Evolutionary conservation across 1,140 invertebrate genomes (phyloP).

Genomic region (Cyclargus thomasi): DNA sequence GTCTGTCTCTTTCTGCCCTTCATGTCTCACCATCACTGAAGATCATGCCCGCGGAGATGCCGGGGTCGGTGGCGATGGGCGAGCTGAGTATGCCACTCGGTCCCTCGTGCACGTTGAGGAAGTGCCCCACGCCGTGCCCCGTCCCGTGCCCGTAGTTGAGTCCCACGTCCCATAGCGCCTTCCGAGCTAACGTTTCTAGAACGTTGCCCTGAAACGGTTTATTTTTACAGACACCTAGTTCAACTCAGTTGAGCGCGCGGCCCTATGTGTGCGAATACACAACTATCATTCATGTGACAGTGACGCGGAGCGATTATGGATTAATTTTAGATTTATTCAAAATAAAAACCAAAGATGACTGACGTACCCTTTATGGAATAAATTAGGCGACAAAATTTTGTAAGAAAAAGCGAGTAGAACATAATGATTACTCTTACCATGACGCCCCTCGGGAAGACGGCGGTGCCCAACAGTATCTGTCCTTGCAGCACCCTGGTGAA

Average conservation of each 20-base stretch:
- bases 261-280: too few species aligned
- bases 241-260: too few species aligned
- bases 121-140: constrained; percentile 96
- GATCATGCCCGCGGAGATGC: constrained; percentile 93
- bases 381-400: too few species aligned
- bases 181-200: constrained; percentile 90
- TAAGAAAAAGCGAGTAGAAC: not conserved
- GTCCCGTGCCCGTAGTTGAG: constrained; percentile 98
- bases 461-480: constrained; percentile 85
- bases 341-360: too few species aligned
- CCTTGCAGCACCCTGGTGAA: constrained; percentile 90
- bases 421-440: constrained; percentile 2
- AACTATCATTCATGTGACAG: too few species aligned
- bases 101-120: constrained; percentile 97
- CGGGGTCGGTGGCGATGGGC: constrained; percentile 84
- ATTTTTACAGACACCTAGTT: too few species aligned
- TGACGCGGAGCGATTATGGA: too few species aligned
- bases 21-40: constrained; percentile 92
- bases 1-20: constrained; percentile 1
- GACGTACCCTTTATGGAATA: too few species aligned
- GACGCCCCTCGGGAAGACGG: constrained; percentile 83
- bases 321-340: too few species aligned
- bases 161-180: constrained; percentile 92
- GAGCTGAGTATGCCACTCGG: constrained; percentile 88
- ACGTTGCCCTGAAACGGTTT: constrained; percentile 79